Conservation (phyloP, 2,113 vertebrate species). For the Columbina picui region DNA sequence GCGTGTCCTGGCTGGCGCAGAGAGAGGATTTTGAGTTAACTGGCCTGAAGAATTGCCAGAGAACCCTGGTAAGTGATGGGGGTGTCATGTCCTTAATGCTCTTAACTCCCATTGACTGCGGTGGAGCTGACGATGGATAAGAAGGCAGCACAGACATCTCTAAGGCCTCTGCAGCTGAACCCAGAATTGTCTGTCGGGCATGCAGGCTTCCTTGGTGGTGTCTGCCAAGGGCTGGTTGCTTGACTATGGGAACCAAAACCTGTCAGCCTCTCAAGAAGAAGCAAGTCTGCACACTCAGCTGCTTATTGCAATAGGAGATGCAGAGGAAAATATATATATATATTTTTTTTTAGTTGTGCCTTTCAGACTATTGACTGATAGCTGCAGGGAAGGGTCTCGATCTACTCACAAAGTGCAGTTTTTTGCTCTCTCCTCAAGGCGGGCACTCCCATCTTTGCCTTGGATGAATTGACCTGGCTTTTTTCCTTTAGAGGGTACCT, state of each 20-base stretch:
- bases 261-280: neutral
- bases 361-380: neutral
- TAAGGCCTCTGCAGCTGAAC: neutral
- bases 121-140: neutral
- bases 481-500: neutral
- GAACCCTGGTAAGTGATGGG: neutral
- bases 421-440: neutral
- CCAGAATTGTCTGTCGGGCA: neutral
- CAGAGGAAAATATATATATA: neutral
- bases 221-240: neutral
- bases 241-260: neutral
- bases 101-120: neutral
- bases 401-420: neutral
- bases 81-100: neutral
- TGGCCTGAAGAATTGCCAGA: constrained; percentile 47
- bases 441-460: neutral
- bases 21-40: constrained; percentile 45
- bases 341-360: neutral
- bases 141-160: neutral
- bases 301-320: neutral
- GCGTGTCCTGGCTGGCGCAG: constrained; percentile 40
- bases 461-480: neutral
- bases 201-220: neutral
- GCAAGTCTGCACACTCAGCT: neutral
- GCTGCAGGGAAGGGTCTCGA: neutral